Percentiles rank a stretch among this genome's conserved stretches.
Conservation (phyloP, 1,140 invertebrate species). For the Riptortus pedestris region DNA sequence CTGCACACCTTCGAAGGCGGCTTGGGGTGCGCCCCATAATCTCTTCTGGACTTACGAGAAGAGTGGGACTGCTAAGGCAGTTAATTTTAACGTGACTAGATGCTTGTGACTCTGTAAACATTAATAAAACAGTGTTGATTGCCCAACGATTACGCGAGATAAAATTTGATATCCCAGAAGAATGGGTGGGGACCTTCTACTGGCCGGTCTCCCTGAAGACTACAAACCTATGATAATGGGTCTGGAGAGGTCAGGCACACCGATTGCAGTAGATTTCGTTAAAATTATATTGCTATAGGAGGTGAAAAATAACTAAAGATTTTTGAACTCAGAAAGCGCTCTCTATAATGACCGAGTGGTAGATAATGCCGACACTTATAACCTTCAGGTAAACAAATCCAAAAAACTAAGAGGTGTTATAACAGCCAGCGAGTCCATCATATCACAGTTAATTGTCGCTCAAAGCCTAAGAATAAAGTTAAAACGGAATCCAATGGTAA, state of each 20-base stretch:
- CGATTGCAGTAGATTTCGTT: slow-evolving; percentile 26
- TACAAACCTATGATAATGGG: slow-evolving; percentile 39
- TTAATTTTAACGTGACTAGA: neutral
- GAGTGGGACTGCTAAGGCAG: neutral
- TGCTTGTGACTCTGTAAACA: neutral
- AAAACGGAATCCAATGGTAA: neutral
- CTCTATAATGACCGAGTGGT: neutral
- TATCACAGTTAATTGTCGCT: neutral
- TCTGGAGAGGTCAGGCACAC: slow-evolving; percentile 35
- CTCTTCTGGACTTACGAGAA: slow-evolving; percentile 9
- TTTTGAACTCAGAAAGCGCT: neutral
- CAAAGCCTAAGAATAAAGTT: too few species aligned
- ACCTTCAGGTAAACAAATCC: neutral
- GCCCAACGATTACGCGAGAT: neutral
- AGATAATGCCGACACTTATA: neutral
- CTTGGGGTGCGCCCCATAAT: neutral
- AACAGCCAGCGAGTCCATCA: neutral
- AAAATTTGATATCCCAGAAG: slow-evolving; percentile 28
- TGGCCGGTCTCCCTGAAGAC: slow-evolving; percentile 35
- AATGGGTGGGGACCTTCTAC: slow-evolving; percentile 37
- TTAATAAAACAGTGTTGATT: neutral
- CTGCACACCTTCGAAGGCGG: too few species aligned
- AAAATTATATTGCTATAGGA: slow-evolving; percentile 37
- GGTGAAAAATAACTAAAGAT: neutral
- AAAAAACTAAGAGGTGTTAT: neutral